Conservation (phyloP, 2,888 invertebrate genomes). For the Nephrotoma guestfalica region DNA sequence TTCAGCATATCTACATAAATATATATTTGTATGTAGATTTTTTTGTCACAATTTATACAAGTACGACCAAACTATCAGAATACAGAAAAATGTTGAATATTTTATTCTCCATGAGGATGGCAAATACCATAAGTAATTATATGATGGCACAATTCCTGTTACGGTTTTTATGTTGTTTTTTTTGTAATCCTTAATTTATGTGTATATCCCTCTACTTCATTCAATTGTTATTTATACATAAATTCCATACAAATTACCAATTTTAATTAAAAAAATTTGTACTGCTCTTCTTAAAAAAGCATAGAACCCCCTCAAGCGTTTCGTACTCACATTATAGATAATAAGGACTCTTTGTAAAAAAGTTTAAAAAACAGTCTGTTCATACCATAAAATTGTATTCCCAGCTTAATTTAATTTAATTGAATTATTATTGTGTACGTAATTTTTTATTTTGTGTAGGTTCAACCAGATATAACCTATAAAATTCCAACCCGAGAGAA, state of each 20-base stretch:
- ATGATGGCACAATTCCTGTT: not conserved
- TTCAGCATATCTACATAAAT: too few relatives aligned
- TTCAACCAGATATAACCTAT: not conserved
- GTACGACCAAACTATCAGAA: not conserved
- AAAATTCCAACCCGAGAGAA: not conserved
- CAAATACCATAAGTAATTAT: not conserved
- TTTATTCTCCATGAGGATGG: not conserved
- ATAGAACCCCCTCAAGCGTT: not conserved
- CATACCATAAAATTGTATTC: not conserved
- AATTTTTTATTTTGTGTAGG: not conserved
- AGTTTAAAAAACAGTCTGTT: not conserved
- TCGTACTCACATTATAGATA: too few relatives aligned
- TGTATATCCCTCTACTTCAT: not conserved
- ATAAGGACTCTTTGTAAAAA: not conserved
- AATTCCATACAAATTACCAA: not conserved
- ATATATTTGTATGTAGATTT: too few relatives aligned
- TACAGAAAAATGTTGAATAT: not conserved
- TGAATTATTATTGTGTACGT: not conserved
- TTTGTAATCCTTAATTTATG: not conserved
- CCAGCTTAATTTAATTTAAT: not conserved
- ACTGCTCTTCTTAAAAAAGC: not conserved
- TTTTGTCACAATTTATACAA: not conserved
- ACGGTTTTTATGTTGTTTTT: not conserved
- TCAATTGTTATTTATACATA: not conserved
- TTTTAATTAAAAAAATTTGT: not conserved